phyloP scores from a whole-genome alignment of 2,113 vertebrate genomes.

The Pyrgilauda ruficollis region DNA sequence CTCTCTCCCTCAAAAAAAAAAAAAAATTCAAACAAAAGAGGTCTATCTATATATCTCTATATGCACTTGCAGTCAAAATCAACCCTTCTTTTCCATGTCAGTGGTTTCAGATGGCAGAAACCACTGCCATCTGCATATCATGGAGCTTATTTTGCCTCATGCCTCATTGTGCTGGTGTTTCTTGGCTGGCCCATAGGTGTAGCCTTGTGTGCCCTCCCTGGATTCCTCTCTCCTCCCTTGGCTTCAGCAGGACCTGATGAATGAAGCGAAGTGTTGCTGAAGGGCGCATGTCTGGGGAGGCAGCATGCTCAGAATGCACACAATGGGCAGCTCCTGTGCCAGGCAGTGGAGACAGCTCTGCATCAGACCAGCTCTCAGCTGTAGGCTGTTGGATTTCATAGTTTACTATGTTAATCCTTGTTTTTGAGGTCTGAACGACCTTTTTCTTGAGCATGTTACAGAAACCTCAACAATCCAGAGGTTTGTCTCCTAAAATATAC shows the following conservation, averaged over 20 bases:
- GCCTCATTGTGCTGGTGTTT: not conserved
- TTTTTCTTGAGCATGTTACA: not conserved
- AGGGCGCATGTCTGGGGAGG: constrained; percentile 69
- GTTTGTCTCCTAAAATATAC: not conserved
- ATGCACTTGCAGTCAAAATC: not conserved
- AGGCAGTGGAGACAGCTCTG: not conserved
- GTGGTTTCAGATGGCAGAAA: not conserved
- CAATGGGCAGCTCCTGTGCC: constrained; percentile 62
- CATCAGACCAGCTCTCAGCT: not conserved
- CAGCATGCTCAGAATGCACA: constrained; percentile 69
- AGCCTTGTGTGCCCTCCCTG: constrained; percentile 70
- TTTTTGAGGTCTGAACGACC: not conserved
- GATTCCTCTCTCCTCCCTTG: constrained; percentile 72
- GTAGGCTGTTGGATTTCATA: not conserved
- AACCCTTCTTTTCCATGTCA: not conserved
- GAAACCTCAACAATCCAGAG: not conserved
- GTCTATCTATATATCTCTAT: not conserved
- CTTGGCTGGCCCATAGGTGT: constrained; percentile 76
- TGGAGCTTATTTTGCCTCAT: not conserved
- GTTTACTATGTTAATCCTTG: not conserved
- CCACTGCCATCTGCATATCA: not conserved
- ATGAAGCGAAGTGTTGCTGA: constrained; percentile 64
- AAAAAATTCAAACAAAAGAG: not conserved
- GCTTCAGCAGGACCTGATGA: constrained; percentile 73
- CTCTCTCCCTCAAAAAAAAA: not conserved